These are phyloP conservation scores for Psilopsiagon aymara DNA, from an alignment of 2,113 vertebrate species.

Conservation along the genomic window DNA sequence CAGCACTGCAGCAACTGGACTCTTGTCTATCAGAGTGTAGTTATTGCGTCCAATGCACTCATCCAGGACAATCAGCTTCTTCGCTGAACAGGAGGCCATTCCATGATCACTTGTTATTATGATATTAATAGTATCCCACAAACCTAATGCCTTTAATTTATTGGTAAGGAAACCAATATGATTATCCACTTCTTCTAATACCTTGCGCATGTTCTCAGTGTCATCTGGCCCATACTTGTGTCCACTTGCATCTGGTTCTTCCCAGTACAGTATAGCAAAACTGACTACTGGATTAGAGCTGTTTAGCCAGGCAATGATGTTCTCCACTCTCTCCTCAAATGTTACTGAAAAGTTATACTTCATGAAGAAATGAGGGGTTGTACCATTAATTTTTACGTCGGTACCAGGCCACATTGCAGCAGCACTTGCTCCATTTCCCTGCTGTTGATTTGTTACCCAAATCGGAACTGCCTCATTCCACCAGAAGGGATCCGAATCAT, in stretches of 20 bases:
- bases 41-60: conserved; percentile 74
- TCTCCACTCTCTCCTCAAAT: conserved; percentile 81
- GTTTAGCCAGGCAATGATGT: conserved; percentile 81
- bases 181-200: conserved; percentile 84
- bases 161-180: conserved; percentile 81
- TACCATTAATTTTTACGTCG: conserved; percentile 80
- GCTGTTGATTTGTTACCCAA: conserved; percentile 87
- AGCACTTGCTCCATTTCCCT: conserved; percentile 83
- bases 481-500: conserved; percentile 86
- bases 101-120: conserved; percentile 96
- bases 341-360: conserved; percentile 75
- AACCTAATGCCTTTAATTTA: conserved; percentile 76
- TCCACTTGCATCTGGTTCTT: conserved; percentile 89
- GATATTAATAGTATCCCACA: conserved; percentile 89
- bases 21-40: conserved; percentile 84
- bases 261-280: conserved; percentile 92
- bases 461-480: conserved; percentile 90
- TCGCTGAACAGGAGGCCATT: conserved; percentile 89
- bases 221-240: conserved; percentile 88
- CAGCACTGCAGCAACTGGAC: conserved; percentile 86
- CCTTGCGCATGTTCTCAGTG: conserved; percentile 76
- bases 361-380: conserved; percentile 78
- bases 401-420: conserved; percentile 95
- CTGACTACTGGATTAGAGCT: conserved; percentile 71
- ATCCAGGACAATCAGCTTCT: conserved; percentile 85